Conservation (phyloP, 2,113 vertebrate species). For the Melanotaenia duboulayi region DNA sequence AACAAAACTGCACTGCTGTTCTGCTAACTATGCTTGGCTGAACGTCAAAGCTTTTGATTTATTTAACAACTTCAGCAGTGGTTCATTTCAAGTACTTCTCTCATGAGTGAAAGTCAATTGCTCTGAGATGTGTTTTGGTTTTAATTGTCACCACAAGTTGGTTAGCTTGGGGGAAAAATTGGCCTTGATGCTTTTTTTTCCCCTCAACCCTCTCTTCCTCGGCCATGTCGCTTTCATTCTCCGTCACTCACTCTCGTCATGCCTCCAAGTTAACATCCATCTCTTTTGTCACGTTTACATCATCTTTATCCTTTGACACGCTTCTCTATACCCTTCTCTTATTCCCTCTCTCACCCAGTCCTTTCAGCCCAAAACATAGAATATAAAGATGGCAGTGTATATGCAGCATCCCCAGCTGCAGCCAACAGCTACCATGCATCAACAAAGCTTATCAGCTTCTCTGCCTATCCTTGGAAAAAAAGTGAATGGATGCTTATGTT, state of each 20-base stretch:
- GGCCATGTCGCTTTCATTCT: conserved; percentile 1
- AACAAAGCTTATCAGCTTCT: conserved; percentile 38
- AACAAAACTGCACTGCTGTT: conserved; percentile 41
- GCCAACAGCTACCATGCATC: conserved; percentile 31
- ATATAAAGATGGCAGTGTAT: conserved; percentile 29
- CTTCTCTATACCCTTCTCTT: conserved; percentile 9
- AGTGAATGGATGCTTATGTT: conserved; percentile 37
- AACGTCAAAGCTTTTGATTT: conserved; percentile 28
- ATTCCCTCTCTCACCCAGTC: conserved; percentile 20
- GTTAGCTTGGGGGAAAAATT: conserved; percentile 19
- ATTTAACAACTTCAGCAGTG: conserved; percentile 6
- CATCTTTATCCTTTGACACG: conserved; percentile 32
- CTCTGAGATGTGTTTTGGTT: conserved; percentile 25
- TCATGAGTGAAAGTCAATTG: conserved; percentile 10
- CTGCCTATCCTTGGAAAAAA: conserved; percentile 46
- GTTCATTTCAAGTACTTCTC: conserved; percentile 16
- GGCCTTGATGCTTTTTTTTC: conserved; percentile 4
- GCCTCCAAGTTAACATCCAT: conserved; percentile 29
- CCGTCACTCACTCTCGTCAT: conserved; percentile 7
- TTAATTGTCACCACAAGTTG: conserved; percentile 16
- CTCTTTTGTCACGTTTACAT: conserved; percentile 40
- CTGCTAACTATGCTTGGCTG: conserved; percentile 16
- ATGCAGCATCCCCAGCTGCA: conserved; percentile 24
- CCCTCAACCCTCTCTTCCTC: conserved; percentile 10
- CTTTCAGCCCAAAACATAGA: conserved; percentile 18